Evolutionary conservation across 2,113 vertebrate species (phyloP), one percentile per base, ranked within the genome.

Genomic region (Tonatia bakeri): DNA sequence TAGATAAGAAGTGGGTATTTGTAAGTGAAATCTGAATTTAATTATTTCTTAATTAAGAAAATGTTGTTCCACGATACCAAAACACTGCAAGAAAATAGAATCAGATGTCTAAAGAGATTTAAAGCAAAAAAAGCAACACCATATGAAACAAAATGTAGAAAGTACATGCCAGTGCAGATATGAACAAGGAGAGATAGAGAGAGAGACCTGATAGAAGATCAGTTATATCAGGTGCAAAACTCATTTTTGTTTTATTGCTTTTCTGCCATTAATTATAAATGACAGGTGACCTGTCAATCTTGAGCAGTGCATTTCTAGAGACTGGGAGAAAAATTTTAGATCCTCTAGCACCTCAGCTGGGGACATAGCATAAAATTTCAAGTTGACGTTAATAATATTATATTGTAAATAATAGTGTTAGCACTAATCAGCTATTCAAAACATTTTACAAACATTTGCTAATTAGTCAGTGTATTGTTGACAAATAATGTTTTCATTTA

Each of bases 21-120:
- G 87, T 96, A 95, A 97, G 36, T 94, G 94, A 98, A 97, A 98
- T 97, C 96, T 90, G 52, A 94, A 80, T 97, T 97, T 95, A 98
- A 98, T 98, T 98, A 97, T 98, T 97, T 96, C 95, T 97, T 98
- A 97, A 98, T 98, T 98, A 98, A 96, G 95, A 96, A 87, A 98
- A 97, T 93, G 97, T 90, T 97, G 93, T 96, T 97, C 90, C 88
- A 79, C 98, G 97, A 97, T 97, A 98, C 31, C 95, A 93, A 98
- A 98, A 52, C 91, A 95, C 87, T 28, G 5, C 59, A 64, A 97
- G 85, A 96, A 98, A 98, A 96, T 90, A 89, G 83, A 92, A 96
- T 98, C 87, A 98, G 97, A 87, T 96, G 73, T 70, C 76, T 97
- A 95, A 98, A 94, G 50, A 95, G 54, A 96, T 96, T 94, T 87